Evolutionary conservation across 2,797 vertebrate genomes (phyloP), one percentile per base, ranked within the genome.

Genomic region (Sciurus carolinensis): DNA sequence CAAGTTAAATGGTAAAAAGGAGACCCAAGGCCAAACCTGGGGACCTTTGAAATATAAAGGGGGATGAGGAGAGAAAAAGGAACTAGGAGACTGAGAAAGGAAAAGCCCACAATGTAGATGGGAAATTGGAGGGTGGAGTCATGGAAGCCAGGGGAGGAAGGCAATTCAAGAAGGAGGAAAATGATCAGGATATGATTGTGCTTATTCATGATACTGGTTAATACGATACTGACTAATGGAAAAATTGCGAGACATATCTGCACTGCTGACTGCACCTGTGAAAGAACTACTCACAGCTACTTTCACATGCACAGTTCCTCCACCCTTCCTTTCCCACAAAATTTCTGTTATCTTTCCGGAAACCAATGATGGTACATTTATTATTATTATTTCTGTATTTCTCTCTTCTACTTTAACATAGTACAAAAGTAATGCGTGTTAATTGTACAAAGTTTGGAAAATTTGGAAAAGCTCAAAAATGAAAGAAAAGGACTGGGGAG

Each of bases 221-320:
- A 33, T 20, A 67, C 73, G 87, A 62, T 67, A 39, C 33, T 39
- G 1, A 39, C 50, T 52, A 81, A 15, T 91, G 95, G 95, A 88
- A 95, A 26, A 96, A 73, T 59, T 71, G n/a, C 94, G 86, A 94
- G 75, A 77, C 73, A 62, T 42, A n/a, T 89, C 88, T 94, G 89
- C 22, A 71, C 91, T 72, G 22, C 42, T 26, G 94, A 69, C 77
- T 87, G 24, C 52, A 87, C 85, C 91, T 90, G 52, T 10, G 64
- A 90, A 87, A 83, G 50, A 77, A 64, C 28, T 5, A 69, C 20
- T 57, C 44, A 44, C n/a, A 81, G 73, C 44, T 1, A 22, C 52
- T 14, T 62, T 67, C 72, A 50, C 18, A 42, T 24, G 13, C 59
- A 59, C 64, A 77, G 7, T 50, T 79, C 72, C 81, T 36, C 33